Evolutionary conservation across 2,888 invertebrate genomes (phyloP).

Genomic region (Odiellus spinosus): DNA sequence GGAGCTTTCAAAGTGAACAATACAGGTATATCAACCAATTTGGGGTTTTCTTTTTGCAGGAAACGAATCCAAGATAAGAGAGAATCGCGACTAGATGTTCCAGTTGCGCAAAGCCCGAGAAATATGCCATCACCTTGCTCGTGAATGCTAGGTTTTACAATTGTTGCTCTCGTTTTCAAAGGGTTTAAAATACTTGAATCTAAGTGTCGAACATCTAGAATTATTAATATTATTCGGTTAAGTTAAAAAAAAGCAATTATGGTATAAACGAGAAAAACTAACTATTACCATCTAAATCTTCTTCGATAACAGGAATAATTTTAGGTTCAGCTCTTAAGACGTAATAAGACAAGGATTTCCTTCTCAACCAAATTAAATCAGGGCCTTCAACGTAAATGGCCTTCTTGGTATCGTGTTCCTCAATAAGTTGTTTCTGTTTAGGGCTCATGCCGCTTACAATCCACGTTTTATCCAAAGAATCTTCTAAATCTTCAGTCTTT

Average conservation of each 20-base stretch:
- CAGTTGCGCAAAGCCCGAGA: constrained; percentile 74
- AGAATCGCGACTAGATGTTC: constrained; percentile 66
- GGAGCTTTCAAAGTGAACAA: constrained; percentile 62
- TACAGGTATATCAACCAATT: constrained; percentile 55
- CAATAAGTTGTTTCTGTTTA: constrained; percentile 51
- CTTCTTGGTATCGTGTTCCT: constrained; percentile 41
- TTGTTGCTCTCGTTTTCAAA: constrained; percentile 18
- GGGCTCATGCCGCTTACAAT: constrained; percentile 73
- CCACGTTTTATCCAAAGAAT: constrained; percentile 75
- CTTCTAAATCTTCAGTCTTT: constrained; percentile 51
- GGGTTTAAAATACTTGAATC: constrained; percentile 22
- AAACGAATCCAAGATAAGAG: constrained; percentile 78
- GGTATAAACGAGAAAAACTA: neutral
- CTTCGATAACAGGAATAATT: constrained; percentile 25
- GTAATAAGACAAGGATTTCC: constrained; percentile 64
- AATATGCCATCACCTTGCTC: constrained; percentile 86
- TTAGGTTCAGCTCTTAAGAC: constrained; percentile 54
- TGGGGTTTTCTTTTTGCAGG: constrained; percentile 55
- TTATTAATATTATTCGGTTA: neutral
- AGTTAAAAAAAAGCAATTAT: constrained; percentile 1
- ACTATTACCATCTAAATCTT: constrained; percentile 29
- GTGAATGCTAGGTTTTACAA: constrained; percentile 51
- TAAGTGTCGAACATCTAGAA: constrained; percentile 44
- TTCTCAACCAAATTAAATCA: constrained; percentile 57
- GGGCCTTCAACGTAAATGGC: constrained; percentile 73